Conservation (phyloP, 1,140 invertebrate species). For the Oncopeltus fasciatus region DNA sequence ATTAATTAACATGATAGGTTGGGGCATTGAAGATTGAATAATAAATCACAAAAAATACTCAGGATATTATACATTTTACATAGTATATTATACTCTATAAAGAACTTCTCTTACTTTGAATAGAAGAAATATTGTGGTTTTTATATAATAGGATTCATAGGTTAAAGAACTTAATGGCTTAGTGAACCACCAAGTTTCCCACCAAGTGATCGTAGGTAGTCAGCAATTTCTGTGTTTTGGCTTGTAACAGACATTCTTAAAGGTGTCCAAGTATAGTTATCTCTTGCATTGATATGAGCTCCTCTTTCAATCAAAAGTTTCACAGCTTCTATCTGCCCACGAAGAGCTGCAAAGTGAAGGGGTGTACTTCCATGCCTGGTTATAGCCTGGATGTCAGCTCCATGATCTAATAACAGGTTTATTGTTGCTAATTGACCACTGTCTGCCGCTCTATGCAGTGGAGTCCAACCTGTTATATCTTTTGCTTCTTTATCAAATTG, state of each 20-base stretch:
- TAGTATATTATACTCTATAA: too few relatives aligned
- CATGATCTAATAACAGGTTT: background rate
- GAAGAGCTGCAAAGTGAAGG: background rate
- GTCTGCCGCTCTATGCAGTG: background rate
- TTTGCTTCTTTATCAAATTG: background rate
- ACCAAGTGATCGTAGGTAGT: background rate
- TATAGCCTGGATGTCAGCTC: background rate
- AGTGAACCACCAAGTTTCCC: background rate
- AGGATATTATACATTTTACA: too few relatives aligned
- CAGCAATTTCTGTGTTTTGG: background rate
- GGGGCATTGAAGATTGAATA: too few relatives aligned
- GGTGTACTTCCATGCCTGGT: background rate
- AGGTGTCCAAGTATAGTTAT: background rate
- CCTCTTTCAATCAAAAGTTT: background rate
- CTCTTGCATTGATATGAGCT: background rate
- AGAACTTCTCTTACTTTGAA: too few relatives aligned
- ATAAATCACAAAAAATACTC: too few relatives aligned
- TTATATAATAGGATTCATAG: too few relatives aligned
- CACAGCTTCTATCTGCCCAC: background rate
- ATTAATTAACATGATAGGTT: too few relatives aligned
- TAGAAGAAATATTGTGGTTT: too few relatives aligned
- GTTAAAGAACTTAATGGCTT: too few relatives aligned
- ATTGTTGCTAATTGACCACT: background rate
- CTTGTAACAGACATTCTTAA: background rate
- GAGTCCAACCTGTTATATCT: background rate